A percentile compares a stretch with the other conserved stretches of the same genome.
Evolutionary conservation across 2,797 vertebrate species (phyloP).

Genomic region (Acridotheres tristis): DNA sequence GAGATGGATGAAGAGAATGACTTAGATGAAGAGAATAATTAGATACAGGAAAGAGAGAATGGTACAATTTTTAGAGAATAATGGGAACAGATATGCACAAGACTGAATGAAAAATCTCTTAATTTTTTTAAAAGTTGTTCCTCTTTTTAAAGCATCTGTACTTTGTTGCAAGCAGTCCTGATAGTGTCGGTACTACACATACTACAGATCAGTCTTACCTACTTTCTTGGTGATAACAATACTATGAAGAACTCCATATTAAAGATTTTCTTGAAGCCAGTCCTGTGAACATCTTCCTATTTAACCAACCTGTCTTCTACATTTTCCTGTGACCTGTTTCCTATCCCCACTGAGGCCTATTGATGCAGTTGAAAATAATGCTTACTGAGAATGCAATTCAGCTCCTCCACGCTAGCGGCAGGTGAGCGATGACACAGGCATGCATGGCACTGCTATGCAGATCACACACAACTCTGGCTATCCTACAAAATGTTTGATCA

Average conservation of each 20-base stretch:
- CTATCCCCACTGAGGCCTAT: neutral
- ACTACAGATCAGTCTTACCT: neutral
- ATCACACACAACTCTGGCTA: neutral
- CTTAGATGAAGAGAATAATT: neutral
- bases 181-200: accelerated
- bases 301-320: neutral
- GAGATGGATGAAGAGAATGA: neutral
- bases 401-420: neutral
- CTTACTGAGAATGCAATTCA: neutral
- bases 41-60: neutral
- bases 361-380: neutral
- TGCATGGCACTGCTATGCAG: neutral
- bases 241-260: neutral
- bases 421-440: accelerated
- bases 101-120: neutral
- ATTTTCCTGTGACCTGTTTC: neutral
- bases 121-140: neutral
- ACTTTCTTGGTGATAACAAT: neutral
- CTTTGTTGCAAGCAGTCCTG: neutral
- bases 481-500: neutral
- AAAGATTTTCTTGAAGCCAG: neutral
- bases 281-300: neutral
- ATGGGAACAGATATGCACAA: neutral
- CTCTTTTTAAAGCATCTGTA: neutral
- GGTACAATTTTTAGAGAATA: neutral